These are phyloP conservation scores for Tortricodes alternella DNA, from an alignment of 2,888 invertebrate genomes.

Conservation along the genomic window DNA sequence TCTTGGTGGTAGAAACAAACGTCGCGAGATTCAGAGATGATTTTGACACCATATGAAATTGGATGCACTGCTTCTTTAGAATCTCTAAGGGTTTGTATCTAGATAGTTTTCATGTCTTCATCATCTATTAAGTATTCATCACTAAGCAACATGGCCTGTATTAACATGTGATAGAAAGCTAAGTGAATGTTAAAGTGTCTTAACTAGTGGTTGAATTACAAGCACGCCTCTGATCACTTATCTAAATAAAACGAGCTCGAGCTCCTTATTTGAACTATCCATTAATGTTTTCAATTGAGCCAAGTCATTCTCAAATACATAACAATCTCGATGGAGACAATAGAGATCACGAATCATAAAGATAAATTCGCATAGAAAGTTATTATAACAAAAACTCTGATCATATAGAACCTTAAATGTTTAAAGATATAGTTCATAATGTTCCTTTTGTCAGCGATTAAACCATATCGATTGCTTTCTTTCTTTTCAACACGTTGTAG, in stretches of 20 bases:
- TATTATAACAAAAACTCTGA: conserved; percentile 34
- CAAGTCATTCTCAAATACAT: conserved; percentile 25
- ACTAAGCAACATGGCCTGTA: no score
- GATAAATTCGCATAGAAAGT: conserved; percentile 48
- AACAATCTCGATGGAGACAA: conserved; percentile 26
- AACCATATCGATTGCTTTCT: conserved; percentile 44
- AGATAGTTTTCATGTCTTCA: no score
- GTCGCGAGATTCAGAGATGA: no score
- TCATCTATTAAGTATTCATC: no score
- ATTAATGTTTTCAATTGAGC: conserved; percentile 18
- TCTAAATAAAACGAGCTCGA: conserved; percentile 1
- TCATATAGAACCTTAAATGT: conserved; percentile 13
- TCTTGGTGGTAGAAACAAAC: conserved; percentile 4
- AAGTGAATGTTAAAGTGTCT: neutral
- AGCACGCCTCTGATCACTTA: conserved; percentile 5
- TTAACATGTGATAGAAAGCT: no score
- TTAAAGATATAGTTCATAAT: conserved; percentile 9
- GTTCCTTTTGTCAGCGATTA: conserved; percentile 4
- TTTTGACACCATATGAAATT: no score
- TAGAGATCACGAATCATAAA: conserved; percentile 33
- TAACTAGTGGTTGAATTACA: neutral
- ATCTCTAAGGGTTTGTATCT: no score
- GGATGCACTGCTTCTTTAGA: no score
- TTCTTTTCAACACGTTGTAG: conserved; percentile 46
- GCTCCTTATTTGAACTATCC: conserved; percentile 21